A percentile compares a stretch with the other conserved stretches of the same genome.
Conservation (phyloP, 2,888 invertebrate species). For the Orthosia cruda region DNA sequence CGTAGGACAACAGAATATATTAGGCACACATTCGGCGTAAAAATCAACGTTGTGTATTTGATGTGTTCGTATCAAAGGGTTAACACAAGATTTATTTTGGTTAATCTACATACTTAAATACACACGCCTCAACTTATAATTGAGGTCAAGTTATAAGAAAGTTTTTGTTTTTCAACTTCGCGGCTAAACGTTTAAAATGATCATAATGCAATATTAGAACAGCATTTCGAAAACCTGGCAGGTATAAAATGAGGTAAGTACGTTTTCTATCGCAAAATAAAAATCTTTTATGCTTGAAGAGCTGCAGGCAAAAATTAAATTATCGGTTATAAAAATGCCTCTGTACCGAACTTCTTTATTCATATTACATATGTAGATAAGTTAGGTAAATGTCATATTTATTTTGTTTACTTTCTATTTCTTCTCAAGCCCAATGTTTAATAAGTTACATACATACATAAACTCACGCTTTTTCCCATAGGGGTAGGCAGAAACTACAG, state of each 20-base stretch:
- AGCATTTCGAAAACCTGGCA: slow-evolving; percentile 13
- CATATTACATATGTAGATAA: background rate
- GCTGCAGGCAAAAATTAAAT: background rate
- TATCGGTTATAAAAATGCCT: slow-evolving; percentile 12
- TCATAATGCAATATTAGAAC: slow-evolving; percentile 19
- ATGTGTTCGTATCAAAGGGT: background rate
- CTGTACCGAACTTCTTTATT: background rate
- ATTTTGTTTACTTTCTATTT: slow-evolving; percentile 38
- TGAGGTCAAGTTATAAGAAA: slow-evolving; percentile 16
- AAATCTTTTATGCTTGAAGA: slow-evolving; percentile 9
- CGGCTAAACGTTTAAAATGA: slow-evolving; percentile 23
- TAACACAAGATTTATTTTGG: background rate
- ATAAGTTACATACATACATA: too few relatives aligned
- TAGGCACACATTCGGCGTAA: background rate
- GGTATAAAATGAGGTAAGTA: slow-evolving; percentile 2
- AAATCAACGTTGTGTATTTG: background rate
- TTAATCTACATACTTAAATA: background rate
- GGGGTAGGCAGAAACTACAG: too few relatives aligned
- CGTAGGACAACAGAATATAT: background rate
- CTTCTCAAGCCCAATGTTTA: slow-evolving; percentile 33
- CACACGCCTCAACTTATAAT: background rate
- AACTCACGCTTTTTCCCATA: too few relatives aligned
- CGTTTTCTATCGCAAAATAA: slow-evolving; percentile 14
- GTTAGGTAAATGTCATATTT: slow-evolving; percentile 13
- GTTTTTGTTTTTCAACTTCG: slow-evolving; percentile 18